Conservation (phyloP, 23 tunicate species). For the Styela clava region DNA sequence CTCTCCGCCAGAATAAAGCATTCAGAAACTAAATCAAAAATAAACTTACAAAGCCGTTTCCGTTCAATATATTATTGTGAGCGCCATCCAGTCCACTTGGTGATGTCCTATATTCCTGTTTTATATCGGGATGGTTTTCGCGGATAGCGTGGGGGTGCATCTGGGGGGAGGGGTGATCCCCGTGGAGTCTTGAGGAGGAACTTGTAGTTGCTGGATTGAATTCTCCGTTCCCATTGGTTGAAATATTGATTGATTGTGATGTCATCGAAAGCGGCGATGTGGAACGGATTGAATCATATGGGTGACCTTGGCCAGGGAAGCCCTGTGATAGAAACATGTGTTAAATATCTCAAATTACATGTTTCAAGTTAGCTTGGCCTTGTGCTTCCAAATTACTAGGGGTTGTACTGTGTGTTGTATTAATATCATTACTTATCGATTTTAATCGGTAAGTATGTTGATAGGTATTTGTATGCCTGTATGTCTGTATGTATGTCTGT, state of each 20-base stretch:
- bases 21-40: no score
- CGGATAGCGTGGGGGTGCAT: not conserved
- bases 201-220: not conserved
- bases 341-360: no score
- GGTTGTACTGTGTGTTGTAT: no score
- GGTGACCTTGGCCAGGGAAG: constrained; percentile 1
- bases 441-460: no score
- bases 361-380: no score
- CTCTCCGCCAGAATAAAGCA: no score
- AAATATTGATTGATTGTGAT: not conserved
- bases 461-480: no score
- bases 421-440: no score
- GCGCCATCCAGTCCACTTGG: not conserved
- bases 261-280: constrained; percentile 18
- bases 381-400: no score
- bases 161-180: not conserved
- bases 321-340: not conserved
- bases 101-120: constrained; percentile 24
- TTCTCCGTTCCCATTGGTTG: constrained; percentile 22
- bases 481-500: no score
- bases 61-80: not conserved
- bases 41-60: constrained; percentile 15
- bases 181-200: not conserved
- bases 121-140: constrained; percentile 2
- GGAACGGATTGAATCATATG: constrained; percentile 17